Evolutionary conservation across 1,140 invertebrate genomes (phyloP).

Genomic region (Pinna nobilis): DNA sequence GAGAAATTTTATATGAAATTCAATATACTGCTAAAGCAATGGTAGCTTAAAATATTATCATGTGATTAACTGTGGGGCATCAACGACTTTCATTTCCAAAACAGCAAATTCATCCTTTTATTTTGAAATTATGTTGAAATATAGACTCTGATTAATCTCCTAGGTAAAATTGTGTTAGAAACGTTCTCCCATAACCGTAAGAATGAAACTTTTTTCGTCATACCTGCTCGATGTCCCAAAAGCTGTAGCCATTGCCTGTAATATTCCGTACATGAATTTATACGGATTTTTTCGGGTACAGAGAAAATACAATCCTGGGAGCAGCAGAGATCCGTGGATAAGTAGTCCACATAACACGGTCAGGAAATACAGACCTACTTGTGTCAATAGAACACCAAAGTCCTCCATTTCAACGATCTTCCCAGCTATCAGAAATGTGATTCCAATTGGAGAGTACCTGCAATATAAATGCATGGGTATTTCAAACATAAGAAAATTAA

Average conservation of each 20-base stretch:
- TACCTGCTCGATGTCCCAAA: constrained; percentile 77
- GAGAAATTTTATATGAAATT: too few species aligned
- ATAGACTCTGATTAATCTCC: background rate
- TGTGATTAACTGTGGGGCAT: too few species aligned
- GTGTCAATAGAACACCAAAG: constrained; percentile 86
- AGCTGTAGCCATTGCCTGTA: constrained; percentile 80
- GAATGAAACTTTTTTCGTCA: constrained; percentile 5
- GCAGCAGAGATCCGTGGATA: constrained; percentile 91
- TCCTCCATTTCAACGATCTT: constrained; percentile 93
- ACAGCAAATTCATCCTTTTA: too few species aligned
- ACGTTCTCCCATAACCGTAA: background rate
- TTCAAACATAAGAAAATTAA: background rate
- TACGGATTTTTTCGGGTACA: constrained; percentile 78
- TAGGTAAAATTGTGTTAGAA: background rate
- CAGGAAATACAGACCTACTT: constrained; percentile 92
- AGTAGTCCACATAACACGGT: constrained; percentile 92
- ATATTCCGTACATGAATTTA: constrained; percentile 78
- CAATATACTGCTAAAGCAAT: too few species aligned
- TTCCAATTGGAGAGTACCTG: constrained; percentile 94
- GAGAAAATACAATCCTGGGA: constrained; percentile 82
- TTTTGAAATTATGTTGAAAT: background rate
- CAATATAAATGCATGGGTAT: background rate
- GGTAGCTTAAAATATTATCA: too few species aligned
- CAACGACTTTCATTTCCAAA: background rate
- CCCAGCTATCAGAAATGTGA: constrained; percentile 91